These are phyloP conservation scores for Falco punctatus DNA, from an alignment of 2,113 vertebrate genomes.

Conservation along the genomic window DNA sequence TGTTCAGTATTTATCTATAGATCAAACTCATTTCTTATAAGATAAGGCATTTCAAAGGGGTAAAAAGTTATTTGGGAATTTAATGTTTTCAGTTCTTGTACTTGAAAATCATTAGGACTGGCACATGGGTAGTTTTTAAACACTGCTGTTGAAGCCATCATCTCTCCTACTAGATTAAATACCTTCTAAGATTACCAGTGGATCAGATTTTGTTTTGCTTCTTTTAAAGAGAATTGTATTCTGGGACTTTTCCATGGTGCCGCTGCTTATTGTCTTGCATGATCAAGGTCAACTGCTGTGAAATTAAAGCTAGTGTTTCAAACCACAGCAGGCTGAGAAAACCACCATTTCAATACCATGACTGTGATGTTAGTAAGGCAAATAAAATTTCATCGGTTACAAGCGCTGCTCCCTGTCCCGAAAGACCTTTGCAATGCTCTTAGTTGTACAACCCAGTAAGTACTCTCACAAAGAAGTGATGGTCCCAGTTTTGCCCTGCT, in stretches of 20 bases:
- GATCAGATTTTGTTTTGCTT: constrained; percentile 69
- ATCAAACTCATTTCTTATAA: not conserved
- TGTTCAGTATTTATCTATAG: not conserved
- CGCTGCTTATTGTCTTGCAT: constrained; percentile 37
- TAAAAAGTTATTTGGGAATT: not conserved
- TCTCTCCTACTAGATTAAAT: constrained; percentile 52
- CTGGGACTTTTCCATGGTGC: constrained; percentile 48
- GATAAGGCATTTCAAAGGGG: not conserved
- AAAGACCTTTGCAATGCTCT: not conserved
- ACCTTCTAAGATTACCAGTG: constrained; percentile 64
- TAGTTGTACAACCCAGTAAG: not conserved
- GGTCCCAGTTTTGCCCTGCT: not conserved
- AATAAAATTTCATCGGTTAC: constrained; percentile 14
- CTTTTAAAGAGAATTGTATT: constrained; percentile 60
- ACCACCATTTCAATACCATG: constrained; percentile 22
- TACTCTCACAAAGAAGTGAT: not conserved
- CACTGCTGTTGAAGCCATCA: constrained; percentile 7
- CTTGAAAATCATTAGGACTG: constrained; percentile 6
- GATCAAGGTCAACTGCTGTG: constrained; percentile 58
- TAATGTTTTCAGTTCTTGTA: not conserved
- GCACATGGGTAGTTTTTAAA: constrained; percentile 16
- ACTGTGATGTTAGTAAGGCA: constrained; percentile 21
- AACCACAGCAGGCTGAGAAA: constrained; percentile 33
- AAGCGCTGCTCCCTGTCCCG: not conserved
- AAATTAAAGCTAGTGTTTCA: constrained; percentile 66